phyloP scores from a whole-genome alignment of 2,797 vertebrate genomes.

The Aldrovandia affinis region DNA sequence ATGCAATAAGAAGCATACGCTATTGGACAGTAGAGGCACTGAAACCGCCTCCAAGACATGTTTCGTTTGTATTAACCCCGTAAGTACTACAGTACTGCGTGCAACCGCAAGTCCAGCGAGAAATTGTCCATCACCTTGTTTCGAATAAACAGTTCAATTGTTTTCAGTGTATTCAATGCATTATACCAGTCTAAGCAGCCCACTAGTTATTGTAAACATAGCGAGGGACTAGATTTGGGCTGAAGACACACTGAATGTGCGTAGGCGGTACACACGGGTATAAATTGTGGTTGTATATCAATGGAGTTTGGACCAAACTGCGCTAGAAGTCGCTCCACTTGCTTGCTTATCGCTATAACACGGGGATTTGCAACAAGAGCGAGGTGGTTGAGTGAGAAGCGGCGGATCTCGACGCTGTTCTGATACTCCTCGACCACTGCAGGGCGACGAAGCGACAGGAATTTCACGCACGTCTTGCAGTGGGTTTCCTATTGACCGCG shows the following conservation, averaged over 20 bases:
- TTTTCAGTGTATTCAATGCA: not conserved
- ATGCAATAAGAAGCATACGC: too few relatives aligned
- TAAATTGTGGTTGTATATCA: conserved; percentile 8
- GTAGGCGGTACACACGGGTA: not conserved
- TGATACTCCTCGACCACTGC: conserved; percentile 18
- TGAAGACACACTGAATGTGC: not conserved
- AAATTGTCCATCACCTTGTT: not conserved
- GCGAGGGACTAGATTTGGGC: not conserved
- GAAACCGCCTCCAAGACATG: conserved; percentile 4
- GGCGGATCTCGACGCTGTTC: not conserved
- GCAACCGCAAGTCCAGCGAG: too few relatives aligned
- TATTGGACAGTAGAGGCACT: conserved; percentile 6
- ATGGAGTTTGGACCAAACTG: not conserved
- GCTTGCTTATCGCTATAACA: not conserved
- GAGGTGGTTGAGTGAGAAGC: not conserved
- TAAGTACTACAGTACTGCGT: not conserved
- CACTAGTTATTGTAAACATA: not conserved
- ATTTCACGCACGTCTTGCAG: not conserved
- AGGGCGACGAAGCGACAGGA: conserved; percentile 27
- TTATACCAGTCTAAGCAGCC: not conserved
- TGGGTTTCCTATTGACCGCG: conserved; percentile 8
- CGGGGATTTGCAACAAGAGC: not conserved
- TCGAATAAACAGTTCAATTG: not conserved
- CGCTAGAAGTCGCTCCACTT: not conserved
- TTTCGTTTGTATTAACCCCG: not conserved